A percentile compares a stretch with the other conserved stretches of the same genome.
phyloP scores from a whole-genome alignment of 2,113 vertebrate genomes.

The Clupea harengus region DNA sequence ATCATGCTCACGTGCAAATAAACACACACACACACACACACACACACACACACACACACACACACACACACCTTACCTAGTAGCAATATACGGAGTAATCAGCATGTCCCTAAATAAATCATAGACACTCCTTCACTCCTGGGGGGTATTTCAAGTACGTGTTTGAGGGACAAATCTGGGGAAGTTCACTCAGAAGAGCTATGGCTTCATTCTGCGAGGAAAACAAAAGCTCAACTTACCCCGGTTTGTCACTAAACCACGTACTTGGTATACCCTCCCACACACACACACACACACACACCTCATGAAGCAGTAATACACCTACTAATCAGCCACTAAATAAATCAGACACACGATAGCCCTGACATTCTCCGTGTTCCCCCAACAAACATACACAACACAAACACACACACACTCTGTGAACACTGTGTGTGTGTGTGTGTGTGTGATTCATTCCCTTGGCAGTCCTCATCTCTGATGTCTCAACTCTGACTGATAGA shows the following conservation, averaged over 20 bases:
- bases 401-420: slow-evolving; percentile 47
- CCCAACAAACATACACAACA: slow-evolving; percentile 32
- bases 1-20: slow-evolving; percentile 8
- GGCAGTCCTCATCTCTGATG: background rate
- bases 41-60: background rate
- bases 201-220: no score
- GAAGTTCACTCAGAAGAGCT: no score
- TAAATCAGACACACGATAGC: slow-evolving; percentile 5
- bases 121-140: slow-evolving; percentile 27
- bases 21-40: slow-evolving; percentile 15
- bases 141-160: no score
- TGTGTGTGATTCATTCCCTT: background rate
- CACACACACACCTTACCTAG: slow-evolving; percentile 42
- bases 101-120: background rate
- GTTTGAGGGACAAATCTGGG: no score
- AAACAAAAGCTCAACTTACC: no score
- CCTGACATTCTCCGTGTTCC: background rate
- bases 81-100: slow-evolving; percentile 16
- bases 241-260: no score
- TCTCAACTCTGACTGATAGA: background rate
- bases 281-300: slow-evolving; percentile 48
- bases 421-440: slow-evolving; percentile 38
- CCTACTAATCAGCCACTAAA: background rate
- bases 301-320: slow-evolving; percentile 15
- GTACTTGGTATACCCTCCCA: background rate